Evolutionary conservation across 2,113 vertebrate species (phyloP).

Genomic region (Myotis brandtii): DNA sequence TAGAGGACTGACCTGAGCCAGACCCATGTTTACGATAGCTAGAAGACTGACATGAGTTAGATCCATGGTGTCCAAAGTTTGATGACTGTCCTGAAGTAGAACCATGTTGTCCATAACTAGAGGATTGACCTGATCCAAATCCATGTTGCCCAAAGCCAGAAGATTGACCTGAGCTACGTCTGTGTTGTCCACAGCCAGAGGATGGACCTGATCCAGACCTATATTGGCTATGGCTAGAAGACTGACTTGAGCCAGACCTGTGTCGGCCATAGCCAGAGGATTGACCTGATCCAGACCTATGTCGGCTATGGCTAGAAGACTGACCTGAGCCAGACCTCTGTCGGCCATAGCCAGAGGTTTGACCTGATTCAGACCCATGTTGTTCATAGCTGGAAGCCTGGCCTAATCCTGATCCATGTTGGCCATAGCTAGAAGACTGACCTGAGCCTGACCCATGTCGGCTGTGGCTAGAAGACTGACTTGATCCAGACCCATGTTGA

Average conservation of each 20-base stretch:
- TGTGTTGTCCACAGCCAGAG: background rate
- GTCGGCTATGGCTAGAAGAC: background rate
- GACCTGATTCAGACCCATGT: background rate
- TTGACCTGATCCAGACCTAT: background rate
- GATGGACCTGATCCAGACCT: background rate
- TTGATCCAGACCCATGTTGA: background rate
- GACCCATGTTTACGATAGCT: accelerated
- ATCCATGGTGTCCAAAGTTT: background rate
- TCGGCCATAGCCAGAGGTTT: background rate
- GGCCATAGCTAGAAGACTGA: background rate
- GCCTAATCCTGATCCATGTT: background rate
- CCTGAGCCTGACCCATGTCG: background rate
- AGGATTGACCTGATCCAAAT: background rate
- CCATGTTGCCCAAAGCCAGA: background rate
- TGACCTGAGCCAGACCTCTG: background rate
- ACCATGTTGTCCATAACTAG: background rate
- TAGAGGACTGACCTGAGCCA: background rate
- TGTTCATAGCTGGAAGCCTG: background rate
- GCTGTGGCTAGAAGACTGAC: background rate
- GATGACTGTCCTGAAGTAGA: background rate
- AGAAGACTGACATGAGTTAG: background rate
- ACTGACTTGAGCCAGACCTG: background rate
- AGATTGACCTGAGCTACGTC: background rate
- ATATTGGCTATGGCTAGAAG: background rate
- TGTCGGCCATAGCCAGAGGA: background rate